These are phyloP conservation scores for Drosophila lutescens DNA, from an alignment of 2,888 invertebrate species.

Conservation along the genomic window DNA sequence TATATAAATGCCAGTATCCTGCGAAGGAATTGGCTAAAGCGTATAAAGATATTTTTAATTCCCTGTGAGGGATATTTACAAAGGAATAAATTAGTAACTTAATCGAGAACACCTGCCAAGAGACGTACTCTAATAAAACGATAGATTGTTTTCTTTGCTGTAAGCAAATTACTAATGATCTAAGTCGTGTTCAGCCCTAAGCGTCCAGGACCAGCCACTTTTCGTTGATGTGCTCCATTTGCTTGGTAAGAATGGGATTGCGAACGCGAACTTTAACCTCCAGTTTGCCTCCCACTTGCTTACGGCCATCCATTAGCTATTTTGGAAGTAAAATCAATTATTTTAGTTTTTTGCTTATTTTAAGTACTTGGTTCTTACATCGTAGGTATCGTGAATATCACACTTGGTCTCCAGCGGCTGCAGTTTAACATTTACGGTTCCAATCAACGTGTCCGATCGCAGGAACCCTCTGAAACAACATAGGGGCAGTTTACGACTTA, in stretches of 20 bases:
- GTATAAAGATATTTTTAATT: conserved; percentile 15
- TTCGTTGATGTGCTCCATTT: conserved; percentile 94
- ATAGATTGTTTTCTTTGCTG: conserved; percentile 18
- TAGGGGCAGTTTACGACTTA: conserved; percentile 84
- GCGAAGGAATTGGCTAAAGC: conserved; percentile 27
- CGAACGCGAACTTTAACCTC: conserved; percentile 94
- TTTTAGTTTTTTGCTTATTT: neutral
- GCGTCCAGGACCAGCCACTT: conserved; percentile 95
- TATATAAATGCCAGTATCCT: conserved; percentile 34
- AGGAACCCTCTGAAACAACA: conserved; percentile 96
- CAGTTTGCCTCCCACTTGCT: conserved; percentile 93
- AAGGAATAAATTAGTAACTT: conserved; percentile 6
- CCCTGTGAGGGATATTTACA: conserved; percentile 17
- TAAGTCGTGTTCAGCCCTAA: conserved; percentile 49
- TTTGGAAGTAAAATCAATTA: conserved; percentile 47
- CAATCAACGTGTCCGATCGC: conserved; percentile 93
- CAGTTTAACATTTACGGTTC: conserved; percentile 92
- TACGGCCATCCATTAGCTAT: conserved; percentile 95
- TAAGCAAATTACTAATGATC: conserved; percentile 14
- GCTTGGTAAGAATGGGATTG: conserved; percentile 94
- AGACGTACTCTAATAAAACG: neutral
- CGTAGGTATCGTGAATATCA: conserved; percentile 95
- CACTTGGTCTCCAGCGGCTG: conserved; percentile 95
- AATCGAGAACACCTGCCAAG: conserved; percentile 6
- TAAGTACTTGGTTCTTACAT: conserved; percentile 88